Evolutionary conservation across 2,888 invertebrate species (phyloP).

Genomic region (Bedellia somnulentella): DNA sequence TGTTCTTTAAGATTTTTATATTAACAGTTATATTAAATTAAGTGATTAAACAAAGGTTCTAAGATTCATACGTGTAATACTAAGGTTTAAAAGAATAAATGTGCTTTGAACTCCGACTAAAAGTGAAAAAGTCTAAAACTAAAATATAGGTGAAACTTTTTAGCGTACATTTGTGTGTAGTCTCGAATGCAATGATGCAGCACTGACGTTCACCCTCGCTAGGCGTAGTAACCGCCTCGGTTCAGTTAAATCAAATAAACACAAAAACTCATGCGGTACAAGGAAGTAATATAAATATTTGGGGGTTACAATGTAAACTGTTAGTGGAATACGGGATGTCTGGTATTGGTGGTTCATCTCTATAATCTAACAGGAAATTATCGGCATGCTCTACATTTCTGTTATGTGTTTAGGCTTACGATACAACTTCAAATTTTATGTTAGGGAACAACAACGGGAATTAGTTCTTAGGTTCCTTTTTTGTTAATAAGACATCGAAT

Average conservation of each 20-base stretch:
- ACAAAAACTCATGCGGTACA: slow-evolving; percentile 59
- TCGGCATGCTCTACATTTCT: slow-evolving; percentile 34
- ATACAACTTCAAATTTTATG: no score
- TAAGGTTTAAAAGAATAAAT: slow-evolving; percentile 32
- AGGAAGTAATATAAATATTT: slow-evolving; percentile 54
- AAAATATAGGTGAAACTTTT: slow-evolving; percentile 43
- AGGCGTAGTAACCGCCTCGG: slow-evolving; percentile 35
- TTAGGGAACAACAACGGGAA: no score
- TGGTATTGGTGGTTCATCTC: slow-evolving; percentile 35
- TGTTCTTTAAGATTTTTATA: no score
- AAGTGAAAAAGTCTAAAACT: no score
- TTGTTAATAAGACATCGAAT: no score
- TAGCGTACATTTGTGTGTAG: slow-evolving; percentile 63
- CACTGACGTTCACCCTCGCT: slow-evolving; percentile 52
- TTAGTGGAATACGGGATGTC: slow-evolving; percentile 49
- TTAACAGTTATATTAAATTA: no score
- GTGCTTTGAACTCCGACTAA: slow-evolving; percentile 26
- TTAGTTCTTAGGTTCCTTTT: no score
- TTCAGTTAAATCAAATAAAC: slow-evolving; percentile 54
- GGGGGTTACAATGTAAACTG: slow-evolving; percentile 47
- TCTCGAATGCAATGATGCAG: slow-evolving; percentile 63
- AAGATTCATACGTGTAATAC: no score
- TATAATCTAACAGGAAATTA: slow-evolving; percentile 38
- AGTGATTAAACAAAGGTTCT: no score
- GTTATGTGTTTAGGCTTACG: slow-evolving; percentile 25